phyloP scores from a whole-genome alignment of 2,797 vertebrate species.

The Microcaecilia unicolor region DNA sequence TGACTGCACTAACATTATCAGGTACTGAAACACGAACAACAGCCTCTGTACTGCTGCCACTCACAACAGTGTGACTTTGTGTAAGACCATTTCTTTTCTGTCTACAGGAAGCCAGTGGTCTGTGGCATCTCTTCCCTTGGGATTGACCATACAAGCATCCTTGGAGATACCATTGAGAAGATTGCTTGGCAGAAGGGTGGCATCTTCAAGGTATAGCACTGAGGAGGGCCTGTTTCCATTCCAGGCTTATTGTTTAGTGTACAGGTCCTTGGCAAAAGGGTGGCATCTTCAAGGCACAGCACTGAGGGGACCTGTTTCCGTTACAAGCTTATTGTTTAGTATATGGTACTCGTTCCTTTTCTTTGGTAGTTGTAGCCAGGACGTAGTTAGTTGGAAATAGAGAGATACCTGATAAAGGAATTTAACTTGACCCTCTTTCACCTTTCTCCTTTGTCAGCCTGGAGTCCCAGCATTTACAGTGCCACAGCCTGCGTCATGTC shows the following conservation, averaged over 20 bases:
- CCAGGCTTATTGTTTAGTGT: no score
- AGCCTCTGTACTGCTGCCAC: no score
- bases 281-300: no score
- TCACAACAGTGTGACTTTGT: no score
- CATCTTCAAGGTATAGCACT: constrained; percentile 91
- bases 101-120: constrained; percentile 73
- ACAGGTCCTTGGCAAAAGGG: no score
- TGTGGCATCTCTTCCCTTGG: constrained; percentile 86
- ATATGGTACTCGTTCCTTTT: no score
- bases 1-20: constrained; percentile 91
- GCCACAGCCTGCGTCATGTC: constrained; percentile 62
- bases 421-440: background rate
- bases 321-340: no score
- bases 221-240: no score
- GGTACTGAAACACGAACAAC: no score
- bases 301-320: no score
- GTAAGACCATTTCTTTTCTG: no score
- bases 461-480: constrained; percentile 82
- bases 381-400: background rate
- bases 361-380: background rate
- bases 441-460: constrained; percentile 36
- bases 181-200: constrained; percentile 96
- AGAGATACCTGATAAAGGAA: background rate
- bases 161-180: constrained; percentile 88
- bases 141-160: constrained; percentile 86